phyloP scores from a whole-genome alignment of 2,888 invertebrate species.

The Synanthedon myopaeformis region DNA sequence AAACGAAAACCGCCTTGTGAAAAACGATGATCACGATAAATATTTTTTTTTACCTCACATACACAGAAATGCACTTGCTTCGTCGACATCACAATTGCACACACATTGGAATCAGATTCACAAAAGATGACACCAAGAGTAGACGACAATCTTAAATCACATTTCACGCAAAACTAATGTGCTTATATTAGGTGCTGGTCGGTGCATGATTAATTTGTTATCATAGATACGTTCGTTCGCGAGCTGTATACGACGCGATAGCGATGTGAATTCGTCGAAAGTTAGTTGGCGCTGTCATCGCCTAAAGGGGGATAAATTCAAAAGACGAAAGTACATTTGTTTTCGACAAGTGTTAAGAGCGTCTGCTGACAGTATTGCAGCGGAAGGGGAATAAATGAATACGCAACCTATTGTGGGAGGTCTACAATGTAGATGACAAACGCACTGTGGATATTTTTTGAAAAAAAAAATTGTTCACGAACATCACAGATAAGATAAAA shows the following conservation, averaged over 20 bases:
- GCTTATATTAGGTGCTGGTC: no score
- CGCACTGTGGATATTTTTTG: no score
- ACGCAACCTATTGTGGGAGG: neutral
- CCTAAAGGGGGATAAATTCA: neutral
- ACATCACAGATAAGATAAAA: no score
- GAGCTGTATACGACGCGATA: no score
- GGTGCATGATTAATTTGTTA: no score
- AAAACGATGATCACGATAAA: no score
- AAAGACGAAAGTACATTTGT: neutral
- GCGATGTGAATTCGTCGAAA: no score
- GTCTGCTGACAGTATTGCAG: neutral
- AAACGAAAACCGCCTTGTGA: no score
- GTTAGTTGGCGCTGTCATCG: neutral
- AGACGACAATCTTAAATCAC: no score
- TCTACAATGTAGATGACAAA: neutral
- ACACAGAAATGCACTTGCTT: constrained; percentile 7
- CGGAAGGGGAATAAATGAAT: neutral
- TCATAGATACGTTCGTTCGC: no score
- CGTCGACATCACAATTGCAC: constrained; percentile 2
- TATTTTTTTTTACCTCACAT: constrained; percentile 3
- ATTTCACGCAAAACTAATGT: no score
- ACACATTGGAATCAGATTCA: constrained; percentile 1
- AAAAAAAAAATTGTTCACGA: no score
- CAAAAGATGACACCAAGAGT: neutral
- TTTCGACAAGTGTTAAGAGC: neutral